Conservation (phyloP, 2,797 vertebrate species). For the Hydrophis major region DNA sequence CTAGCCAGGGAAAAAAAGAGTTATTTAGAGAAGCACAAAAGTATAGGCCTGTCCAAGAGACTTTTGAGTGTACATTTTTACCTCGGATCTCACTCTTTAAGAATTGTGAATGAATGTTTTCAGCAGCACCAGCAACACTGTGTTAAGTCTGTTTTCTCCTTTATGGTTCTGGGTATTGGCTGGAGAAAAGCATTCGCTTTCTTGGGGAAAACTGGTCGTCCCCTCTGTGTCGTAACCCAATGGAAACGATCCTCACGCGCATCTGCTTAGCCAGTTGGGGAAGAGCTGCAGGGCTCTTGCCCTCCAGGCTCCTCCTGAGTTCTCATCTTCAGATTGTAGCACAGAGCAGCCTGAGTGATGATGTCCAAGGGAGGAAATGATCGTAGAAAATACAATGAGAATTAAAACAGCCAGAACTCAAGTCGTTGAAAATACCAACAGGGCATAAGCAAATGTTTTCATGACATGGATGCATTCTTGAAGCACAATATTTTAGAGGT, state of each 20-base stretch:
- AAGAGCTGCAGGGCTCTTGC: neutral
- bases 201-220: neutral
- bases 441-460: neutral
- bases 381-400: neutral
- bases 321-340: neutral
- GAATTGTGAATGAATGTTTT: neutral
- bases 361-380: neutral
- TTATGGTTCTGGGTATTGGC: neutral
- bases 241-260: neutral
- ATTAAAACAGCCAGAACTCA: neutral
- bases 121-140: neutral
- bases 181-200: neutral
- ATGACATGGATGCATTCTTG: neutral
- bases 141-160: neutral
- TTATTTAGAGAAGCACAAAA: neutral
- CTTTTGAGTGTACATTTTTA: neutral
- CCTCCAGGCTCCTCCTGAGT: neutral
- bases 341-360: neutral
- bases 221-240: neutral
- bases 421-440: neutral
- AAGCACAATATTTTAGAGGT: neutral
- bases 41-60: neutral
- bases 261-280: neutral
- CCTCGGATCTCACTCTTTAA: neutral
- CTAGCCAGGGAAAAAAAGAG: neutral